phyloP scores from a whole-genome alignment of 2,113 vertebrate species.

The Actenoides lindsayi region DNA sequence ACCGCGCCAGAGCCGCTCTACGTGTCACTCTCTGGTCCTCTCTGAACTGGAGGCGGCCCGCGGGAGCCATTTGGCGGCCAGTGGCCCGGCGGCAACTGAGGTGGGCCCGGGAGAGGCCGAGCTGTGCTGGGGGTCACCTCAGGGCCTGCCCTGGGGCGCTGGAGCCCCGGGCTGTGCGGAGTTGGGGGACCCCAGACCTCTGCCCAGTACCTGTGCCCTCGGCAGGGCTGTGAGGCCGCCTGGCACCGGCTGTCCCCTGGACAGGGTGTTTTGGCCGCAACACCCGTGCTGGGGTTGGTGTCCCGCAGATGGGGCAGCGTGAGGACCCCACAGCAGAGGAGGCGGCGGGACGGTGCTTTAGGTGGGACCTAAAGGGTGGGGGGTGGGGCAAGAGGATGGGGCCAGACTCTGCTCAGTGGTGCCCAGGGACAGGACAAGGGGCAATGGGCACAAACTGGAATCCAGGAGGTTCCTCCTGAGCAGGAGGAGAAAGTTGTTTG shows the following conservation, averaged over 20 bases:
- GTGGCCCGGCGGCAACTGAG: background rate
- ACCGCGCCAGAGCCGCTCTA: rapidly evolving
- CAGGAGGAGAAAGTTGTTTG: background rate
- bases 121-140: background rate
- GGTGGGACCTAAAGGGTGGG: background rate
- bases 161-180: background rate
- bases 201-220: rapidly evolving
- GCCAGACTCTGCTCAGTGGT: background rate
- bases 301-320: rapidly evolving
- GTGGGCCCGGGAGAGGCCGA: rapidly evolving
- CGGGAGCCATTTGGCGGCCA: rapidly evolving
- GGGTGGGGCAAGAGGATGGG: background rate
- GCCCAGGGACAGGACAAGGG: background rate
- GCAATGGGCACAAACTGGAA: background rate
- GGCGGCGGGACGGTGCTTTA: rapidly evolving
- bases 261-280: rapidly evolving
- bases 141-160: too few relatives aligned
- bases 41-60: rapidly evolving
- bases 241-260: rapidly evolving
- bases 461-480: background rate
- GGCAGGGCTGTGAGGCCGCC: rapidly evolving
- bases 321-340: background rate
- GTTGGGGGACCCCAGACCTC: too few relatives aligned
- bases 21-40: background rate
- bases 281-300: rapidly evolving